Evolutionary conservation across 2,888 invertebrate genomes (phyloP).

Genomic region (Candidula unifasciata): DNA sequence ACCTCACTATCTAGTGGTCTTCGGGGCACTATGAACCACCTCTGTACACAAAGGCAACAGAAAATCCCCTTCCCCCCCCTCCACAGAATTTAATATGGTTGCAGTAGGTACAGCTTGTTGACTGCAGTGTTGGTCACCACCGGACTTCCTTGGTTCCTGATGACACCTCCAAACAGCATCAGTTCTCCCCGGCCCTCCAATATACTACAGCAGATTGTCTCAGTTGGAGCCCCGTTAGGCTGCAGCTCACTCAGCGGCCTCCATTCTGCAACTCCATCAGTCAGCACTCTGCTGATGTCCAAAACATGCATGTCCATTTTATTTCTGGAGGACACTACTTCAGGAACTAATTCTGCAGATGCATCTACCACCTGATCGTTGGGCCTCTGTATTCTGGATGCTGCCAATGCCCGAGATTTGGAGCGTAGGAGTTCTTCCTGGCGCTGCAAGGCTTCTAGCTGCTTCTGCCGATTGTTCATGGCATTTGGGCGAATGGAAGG

Average conservation of each 20-base stretch:
- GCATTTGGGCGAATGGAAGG: constrained; percentile 78
- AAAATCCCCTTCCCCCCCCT: too few species aligned
- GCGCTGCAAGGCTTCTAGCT: constrained; percentile 83
- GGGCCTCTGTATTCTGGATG: constrained; percentile 50
- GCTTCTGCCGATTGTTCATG: constrained; percentile 81
- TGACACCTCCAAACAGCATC: constrained; percentile 96
- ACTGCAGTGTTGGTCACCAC: constrained; percentile 38
- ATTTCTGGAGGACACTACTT: constrained; percentile 76
- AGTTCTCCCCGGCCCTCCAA: constrained; percentile 93
- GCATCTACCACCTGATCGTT: constrained; percentile 48
- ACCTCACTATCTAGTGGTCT: too few species aligned
- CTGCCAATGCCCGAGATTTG: constrained; percentile 46
- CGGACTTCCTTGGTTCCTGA: constrained; percentile 60
- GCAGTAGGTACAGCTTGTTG: constrained; percentile 52
- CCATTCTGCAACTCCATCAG: constrained; percentile 80
- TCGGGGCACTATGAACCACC: too few species aligned
- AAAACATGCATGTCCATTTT: constrained; percentile 90
- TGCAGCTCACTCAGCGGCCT: constrained; percentile 66
- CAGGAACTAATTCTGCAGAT: constrained; percentile 35
- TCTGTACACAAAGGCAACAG: too few species aligned
- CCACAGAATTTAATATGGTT: background rate
- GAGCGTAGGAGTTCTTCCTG: constrained; percentile 82
- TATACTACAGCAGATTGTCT: constrained; percentile 92
- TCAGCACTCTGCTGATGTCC: constrained; percentile 83
- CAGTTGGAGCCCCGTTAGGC: constrained; percentile 83